Base-by-base conservation (phyloP, 1,140 invertebrate species). In the Papilio polytes region DNA sequence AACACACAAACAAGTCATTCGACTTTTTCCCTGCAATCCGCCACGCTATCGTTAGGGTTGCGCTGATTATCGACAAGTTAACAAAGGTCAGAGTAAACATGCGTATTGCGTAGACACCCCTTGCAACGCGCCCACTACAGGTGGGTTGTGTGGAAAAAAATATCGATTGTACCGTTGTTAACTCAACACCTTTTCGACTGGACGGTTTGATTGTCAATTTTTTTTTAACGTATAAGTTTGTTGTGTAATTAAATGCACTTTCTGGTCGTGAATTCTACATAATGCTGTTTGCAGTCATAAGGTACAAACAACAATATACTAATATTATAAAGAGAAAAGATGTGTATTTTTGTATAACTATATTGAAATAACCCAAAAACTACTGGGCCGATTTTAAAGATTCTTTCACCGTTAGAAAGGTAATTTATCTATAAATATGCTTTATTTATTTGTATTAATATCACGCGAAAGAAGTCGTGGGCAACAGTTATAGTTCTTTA, bases 11-110 rank as follows among this genome's bases (percentile, higher is more conserved):
- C 36, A 48, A 44, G 41, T 76, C 46, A 76, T 76, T 76, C n/a
- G 44, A 51, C 63, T 76, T 51, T 76, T 48, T 76, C 74, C 74
- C 74, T 46, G 44, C 46, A 51, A 76, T 76, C 13, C 74, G 74
- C n/a, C 46, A 76, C 74, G 74, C 74, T 76, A n/a, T 9, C 13
- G 26, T 13, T 76, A 76, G 74, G 74, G 46, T 76, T 76, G 74
- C 74, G 74, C 44, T 76, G 74, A 76, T 76, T 76, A 76, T 76
- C 73, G 73, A 48, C 46, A 51, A 76, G 74, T 51, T 76, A 76
- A 76, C 74, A 51, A 76, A 76, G 74, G 74, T 76, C 74, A 76
- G 46, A 51, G 74, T 26, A 76, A 76, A 76, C 74, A 76, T 76
- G 73, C 73, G 51, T 53, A 56, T 15, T 18, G 44, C 22, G 72